Base-by-base conservation (phyloP, 1,140 invertebrate genomes). In the Monomorium pharaonis region DNA sequence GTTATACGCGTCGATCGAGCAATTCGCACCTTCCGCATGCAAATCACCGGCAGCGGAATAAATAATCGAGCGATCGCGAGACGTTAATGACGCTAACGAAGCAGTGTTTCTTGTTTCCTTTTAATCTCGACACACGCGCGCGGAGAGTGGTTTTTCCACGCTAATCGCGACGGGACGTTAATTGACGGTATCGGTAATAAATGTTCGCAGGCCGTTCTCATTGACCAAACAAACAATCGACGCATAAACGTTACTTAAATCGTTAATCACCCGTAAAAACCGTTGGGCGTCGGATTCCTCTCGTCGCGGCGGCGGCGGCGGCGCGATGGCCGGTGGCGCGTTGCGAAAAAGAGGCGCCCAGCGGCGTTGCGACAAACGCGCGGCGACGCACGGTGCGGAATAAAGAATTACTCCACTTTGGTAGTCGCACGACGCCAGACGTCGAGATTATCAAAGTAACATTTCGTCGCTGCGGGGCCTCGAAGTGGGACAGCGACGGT, bases 371-470 rank as follows among this genome's bases (percentile, higher is more conserved):
- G 30, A 69, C 44, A 80, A 81, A 51, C 33, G 18, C 14, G 14
- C 16, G 37, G 24, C n/a, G 51, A 37, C 42, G 37, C 18, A 10
- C 37, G 24, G 42, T 47, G 33, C 33, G 12, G 33, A 70, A 56
- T 58, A 58, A 72, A 70, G 49, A 83, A 72, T 83, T 72, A 70
- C 37, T 72, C 33, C 24, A 74, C 9, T 83, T 72, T 37, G 21
- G 30, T 54, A 30, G 30, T 54, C 56, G 37, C 42, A 44, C 27
- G 49, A 65, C 10, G 4, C 62, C n/a, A n/a, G 33, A 70, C 21
- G 44, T 2, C 60, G 27, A 47, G 42, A 56, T 72, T 70, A 58
- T 44, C 51, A 81, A 42, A 60, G 24, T 49, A 18, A 24, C 18
- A 37, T 67, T 67, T 80, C 58, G 42, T 58, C 16, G 6, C 54